Base-by-base conservation (phyloP, 2,888 invertebrate species). In the Tineola bisselliella region DNA sequence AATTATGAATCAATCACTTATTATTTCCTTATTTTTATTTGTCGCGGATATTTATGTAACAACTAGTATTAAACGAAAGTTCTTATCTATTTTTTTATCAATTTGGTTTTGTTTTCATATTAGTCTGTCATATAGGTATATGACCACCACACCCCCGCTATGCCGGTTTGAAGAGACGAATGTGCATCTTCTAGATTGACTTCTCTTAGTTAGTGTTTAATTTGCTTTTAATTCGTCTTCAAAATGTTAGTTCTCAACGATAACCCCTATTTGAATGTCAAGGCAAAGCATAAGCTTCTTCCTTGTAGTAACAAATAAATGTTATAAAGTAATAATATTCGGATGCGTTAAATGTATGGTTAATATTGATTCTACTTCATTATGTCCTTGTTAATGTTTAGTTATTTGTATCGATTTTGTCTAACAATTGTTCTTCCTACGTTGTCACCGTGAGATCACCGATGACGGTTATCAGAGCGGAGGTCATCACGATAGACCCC, bases 401-500 rank as follows among this genome's bases (percentile, higher is more conserved):
- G 38, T 38, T n/a, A 3, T 38, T 38, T 38, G 10, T 10, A 10
- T 38, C 38, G 3, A 6, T 38, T 38, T 10, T 38, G 48, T 17
- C 17, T 48, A 13, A 18, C 15, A 6, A 56, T 56, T 56, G 56
- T 56, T 19, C 56, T 56, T 56, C 56, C 56, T 19, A 56, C 56
- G 25, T 56, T 19, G 56, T 18, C 56, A 19, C 12, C 56, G 56
- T 78, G 76, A 79, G 73, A 78, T 79, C 79, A 79, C 71, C 72
- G 68, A 72, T 78, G 78, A 77, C 77, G 75, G 65, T 63, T 38
- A n/a, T 10, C 38, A 38, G 38, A 64, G 64, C 59, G 73, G 73
- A 77, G 77, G 76, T 74, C 76, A 73, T 64, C 65, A 63, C 61
- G 65, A 64, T 61, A 64, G 58, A 57, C 57, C 60, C 19, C 44